Evolutionary conservation across 2,888 invertebrate species (phyloP).

Genomic region (Drosophila kokeensis): DNA sequence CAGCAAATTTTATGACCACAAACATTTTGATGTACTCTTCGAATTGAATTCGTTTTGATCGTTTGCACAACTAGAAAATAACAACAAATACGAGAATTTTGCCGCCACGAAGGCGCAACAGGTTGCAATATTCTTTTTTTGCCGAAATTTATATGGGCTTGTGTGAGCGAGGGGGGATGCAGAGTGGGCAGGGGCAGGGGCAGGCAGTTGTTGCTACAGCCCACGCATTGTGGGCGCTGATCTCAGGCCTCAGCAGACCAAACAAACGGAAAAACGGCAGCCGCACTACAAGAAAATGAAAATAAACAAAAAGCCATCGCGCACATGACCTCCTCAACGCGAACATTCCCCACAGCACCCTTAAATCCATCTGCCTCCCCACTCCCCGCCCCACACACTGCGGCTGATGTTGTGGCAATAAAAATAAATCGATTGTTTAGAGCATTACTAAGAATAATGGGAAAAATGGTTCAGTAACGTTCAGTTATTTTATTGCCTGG

Average conservation of each 20-base stretch:
- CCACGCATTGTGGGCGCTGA: slow-evolving; percentile 59
- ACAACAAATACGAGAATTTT: slow-evolving; percentile 23
- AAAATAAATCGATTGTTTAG: slow-evolving; percentile 66
- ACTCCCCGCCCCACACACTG: neutral
- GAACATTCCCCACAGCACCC: slow-evolving; percentile 27
- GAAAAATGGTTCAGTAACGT: slow-evolving; percentile 32
- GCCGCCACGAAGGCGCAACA: slow-evolving; percentile 53
- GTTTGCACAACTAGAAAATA: slow-evolving; percentile 32
- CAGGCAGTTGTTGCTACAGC: neutral
- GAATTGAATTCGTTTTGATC: slow-evolving; percentile 41
- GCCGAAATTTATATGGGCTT: slow-evolving; percentile 22
- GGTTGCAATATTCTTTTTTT: slow-evolving; percentile 67
- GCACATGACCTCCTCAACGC: slow-evolving; percentile 65
- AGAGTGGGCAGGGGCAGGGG: neutral
- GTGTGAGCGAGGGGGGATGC: neutral
- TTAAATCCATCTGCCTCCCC: neutral
- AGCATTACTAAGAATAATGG: slow-evolving; percentile 53
- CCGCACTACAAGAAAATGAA: slow-evolving; percentile 29
- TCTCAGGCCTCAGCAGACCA: slow-evolving; percentile 43
- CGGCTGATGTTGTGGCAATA: slow-evolving; percentile 45
- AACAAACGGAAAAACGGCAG: slow-evolving; percentile 28
- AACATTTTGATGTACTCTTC: slow-evolving; percentile 71
- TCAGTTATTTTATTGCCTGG: slow-evolving; percentile 52
- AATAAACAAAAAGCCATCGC: slow-evolving; percentile 36
- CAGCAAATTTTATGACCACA: slow-evolving; percentile 48